A percentile compares a stretch with the other conserved stretches of the same genome.
Evolutionary conservation across 2,888 invertebrate genomes (phyloP).

Genomic region (Spilarctia lutea): DNA sequence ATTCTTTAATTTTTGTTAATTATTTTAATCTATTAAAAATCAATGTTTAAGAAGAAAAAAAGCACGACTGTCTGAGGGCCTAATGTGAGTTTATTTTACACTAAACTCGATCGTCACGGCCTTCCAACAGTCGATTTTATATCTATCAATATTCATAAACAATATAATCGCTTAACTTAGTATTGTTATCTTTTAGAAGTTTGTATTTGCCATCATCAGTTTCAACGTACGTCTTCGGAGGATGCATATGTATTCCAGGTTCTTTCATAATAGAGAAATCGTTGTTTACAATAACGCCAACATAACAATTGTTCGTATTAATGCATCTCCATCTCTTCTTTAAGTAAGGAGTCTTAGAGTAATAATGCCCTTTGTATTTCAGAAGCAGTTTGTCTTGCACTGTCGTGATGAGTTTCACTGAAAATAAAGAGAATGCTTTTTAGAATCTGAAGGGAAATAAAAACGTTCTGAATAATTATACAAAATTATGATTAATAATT

Average conservation of each 20-base stretch:
- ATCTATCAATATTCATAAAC: slow-evolving; percentile 46
- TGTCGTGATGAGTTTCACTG: slow-evolving; percentile 63
- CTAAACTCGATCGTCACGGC: too few relatives aligned
- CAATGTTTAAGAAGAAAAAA: not conserved
- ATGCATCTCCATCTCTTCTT: slow-evolving; percentile 69
- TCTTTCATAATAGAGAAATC: slow-evolving; percentile 60
- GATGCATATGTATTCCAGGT: slow-evolving; percentile 60
- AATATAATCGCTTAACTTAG: slow-evolving; percentile 51
- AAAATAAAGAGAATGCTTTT: slow-evolving; percentile 24
- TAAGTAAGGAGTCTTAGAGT: slow-evolving; percentile 62
- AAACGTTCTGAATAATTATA: not conserved
- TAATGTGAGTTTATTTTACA: too few relatives aligned
- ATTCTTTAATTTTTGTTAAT: too few relatives aligned
- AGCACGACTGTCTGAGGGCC: not conserved
- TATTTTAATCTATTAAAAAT: not conserved
- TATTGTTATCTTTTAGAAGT: slow-evolving; percentile 36
- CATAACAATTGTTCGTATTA: slow-evolving; percentile 65
- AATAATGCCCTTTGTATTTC: slow-evolving; percentile 68
- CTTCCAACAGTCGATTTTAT: not conserved
- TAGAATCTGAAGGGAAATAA: not conserved
- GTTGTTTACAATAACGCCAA: slow-evolving; percentile 54
- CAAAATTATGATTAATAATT: not conserved
- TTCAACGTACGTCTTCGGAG: slow-evolving; percentile 53
- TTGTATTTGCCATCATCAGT: slow-evolving; percentile 57
- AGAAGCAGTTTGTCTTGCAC: slow-evolving; percentile 61